Evolutionary conservation across 2,888 invertebrate genomes (phyloP), one percentile per base, ranked within the genome.

Genomic region (Acanthococcus lagerstroemiae): DNA sequence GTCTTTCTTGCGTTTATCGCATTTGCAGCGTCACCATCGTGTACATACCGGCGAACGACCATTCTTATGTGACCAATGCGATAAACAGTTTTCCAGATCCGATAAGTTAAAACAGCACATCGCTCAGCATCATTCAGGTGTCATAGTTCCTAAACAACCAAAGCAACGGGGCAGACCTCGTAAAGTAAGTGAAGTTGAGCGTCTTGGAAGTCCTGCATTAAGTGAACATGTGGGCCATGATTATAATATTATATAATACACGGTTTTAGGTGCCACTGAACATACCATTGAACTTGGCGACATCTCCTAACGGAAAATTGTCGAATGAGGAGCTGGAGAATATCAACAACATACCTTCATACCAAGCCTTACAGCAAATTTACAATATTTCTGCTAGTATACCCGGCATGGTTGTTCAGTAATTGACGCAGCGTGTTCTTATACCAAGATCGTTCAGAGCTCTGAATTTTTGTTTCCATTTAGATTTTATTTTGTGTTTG

Each of bases 31-130:
- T 1, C 86, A 86, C 74, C 81, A 83, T 70, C 79, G 86, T 68
- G 85, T 85, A 26, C 86, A 86, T 76, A 86, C 86, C 0, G 86
- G 86, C 67, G 71, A 86, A 76, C 77, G 85, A 9, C 86, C 86
- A 3, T 86, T 83, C 76, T 81, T 81, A 61, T 86, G 86, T 75
- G 81, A 80, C 71, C 81, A 83, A 69, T 86, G 86, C 76, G 84
- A 84, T 0, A 82, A 85, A 65, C 83, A 83, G 70, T 86, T 86
- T 77, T 85, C 86, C 22, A 78, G 86, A 67, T 85, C 84, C 71
- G 86, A 86, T 75, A 86, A 86, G 73, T 78, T 86, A 71, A 83
- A 86, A 69, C 82, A 85, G 71, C 86, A 86, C 46, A 65, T 70
- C 26, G 66, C 68, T 46, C 67, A 70, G 12, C 71, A 71, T 26